A percentile compares a stretch with the other conserved stretches of the same genome.
phyloP scores from a whole-genome alignment of 1,140 invertebrate species.

The Drosophila repletoides region DNA sequence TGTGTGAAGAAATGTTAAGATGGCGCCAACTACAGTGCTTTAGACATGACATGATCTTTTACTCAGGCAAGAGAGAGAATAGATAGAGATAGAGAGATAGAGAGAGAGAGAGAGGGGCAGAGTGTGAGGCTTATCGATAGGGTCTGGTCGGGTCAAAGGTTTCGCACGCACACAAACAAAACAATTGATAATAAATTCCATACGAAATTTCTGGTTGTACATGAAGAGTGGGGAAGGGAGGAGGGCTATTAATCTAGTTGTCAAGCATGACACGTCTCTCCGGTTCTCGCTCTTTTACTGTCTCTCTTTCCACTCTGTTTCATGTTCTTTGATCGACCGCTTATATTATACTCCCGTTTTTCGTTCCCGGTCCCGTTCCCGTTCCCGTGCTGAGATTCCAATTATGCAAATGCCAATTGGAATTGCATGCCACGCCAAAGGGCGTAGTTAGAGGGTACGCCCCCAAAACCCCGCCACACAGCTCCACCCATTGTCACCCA shows the following conservation, averaged over 20 bases:
- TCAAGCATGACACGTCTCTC: conserved; percentile 30
- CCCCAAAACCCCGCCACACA: background rate
- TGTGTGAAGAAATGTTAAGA: background rate
- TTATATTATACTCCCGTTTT: no score
- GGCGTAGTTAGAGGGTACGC: conserved; percentile 19
- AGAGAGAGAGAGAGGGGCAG: background rate
- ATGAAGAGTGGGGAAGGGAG: background rate
- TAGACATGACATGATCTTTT: conserved; percentile 20
- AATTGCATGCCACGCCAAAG: conserved; percentile 17
- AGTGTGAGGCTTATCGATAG: conserved; percentile 5
- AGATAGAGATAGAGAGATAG: no score
- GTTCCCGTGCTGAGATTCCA: conserved; percentile 13
- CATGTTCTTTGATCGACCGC: conserved; percentile 16
- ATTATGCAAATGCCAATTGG: conserved; percentile 47
- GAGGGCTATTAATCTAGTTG: conserved; percentile 38
- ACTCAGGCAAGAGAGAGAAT: no score
- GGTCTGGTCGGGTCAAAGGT: conserved; percentile 30
- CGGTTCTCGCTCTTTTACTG: background rate
- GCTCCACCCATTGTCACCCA: conserved; percentile 29
- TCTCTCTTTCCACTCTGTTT: background rate
- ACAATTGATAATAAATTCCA: conserved; percentile 35
- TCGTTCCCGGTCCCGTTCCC: conserved; percentile 3
- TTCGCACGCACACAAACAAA: conserved; percentile 22
- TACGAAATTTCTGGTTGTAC: background rate
- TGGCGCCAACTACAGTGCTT: conserved; percentile 28